A percentile compares a stretch with the other conserved stretches of the same genome.
phyloP scores from a whole-genome alignment of 2,888 invertebrate genomes.

The Latrodectus elegans region DNA sequence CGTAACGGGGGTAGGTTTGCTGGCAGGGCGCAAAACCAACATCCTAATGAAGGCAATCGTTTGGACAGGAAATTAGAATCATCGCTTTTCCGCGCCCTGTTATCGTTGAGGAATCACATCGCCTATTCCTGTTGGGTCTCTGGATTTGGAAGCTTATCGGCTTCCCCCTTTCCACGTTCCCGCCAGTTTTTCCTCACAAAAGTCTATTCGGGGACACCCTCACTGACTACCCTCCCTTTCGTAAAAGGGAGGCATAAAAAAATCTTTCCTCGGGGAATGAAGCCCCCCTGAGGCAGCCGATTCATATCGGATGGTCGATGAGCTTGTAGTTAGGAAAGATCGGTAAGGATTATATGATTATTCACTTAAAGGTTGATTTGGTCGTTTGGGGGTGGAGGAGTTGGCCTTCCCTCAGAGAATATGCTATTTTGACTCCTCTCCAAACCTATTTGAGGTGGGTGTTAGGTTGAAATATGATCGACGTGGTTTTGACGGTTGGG shows the following conservation, averaged over 20 bases:
- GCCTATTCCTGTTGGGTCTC: slow-evolving; percentile 44
- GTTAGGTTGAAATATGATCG: slow-evolving; percentile 61
- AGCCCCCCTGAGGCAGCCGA: slow-evolving; percentile 21
- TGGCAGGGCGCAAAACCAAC: slow-evolving; percentile 58
- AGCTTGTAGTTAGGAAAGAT: slow-evolving; percentile 38
- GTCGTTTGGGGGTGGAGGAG: slow-evolving; percentile 11
- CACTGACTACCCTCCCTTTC: slow-evolving; percentile 4
- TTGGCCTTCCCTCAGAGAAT: not conserved
- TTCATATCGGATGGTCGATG: slow-evolving; percentile 42
- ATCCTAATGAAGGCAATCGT: slow-evolving; percentile 67
- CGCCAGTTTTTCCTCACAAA: slow-evolving; percentile 33
- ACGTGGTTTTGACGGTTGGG: slow-evolving; percentile 32
- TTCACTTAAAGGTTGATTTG: slow-evolving; percentile 57
- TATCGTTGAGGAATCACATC: slow-evolving; percentile 27
- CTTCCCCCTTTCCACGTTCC: slow-evolving; percentile 6
- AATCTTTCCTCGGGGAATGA: slow-evolving; percentile 9
- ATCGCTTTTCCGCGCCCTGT: slow-evolving; percentile 48
- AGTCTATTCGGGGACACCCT: slow-evolving; percentile 44
- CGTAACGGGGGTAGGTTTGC: not conserved
- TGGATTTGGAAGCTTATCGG: slow-evolving; percentile 56
- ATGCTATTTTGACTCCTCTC: slow-evolving; percentile 30
- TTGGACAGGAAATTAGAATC: slow-evolving; percentile 69
- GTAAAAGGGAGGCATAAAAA: slow-evolving; percentile 13
- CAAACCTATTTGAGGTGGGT: not conserved
- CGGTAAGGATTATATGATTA: slow-evolving; percentile 63